A percentile compares a stretch with the other conserved stretches of the same genome.
Evolutionary conservation across 2,888 invertebrate genomes (phyloP).

Genomic region (Xylota segnis): DNA sequence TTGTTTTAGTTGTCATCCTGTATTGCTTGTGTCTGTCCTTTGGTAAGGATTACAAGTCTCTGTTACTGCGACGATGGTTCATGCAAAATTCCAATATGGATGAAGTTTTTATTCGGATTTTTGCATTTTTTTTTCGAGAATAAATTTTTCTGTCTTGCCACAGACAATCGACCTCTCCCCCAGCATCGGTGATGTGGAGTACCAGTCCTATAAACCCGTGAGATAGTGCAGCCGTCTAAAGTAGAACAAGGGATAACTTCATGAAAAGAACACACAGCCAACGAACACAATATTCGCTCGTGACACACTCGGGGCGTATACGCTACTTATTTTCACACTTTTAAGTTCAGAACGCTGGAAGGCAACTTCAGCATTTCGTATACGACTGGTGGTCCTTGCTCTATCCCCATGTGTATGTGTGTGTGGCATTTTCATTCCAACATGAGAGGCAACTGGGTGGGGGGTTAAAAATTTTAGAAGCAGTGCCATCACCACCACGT

Average conservation of each 20-base stretch:
- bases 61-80: conserved; percentile 49
- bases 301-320: conserved; percentile 73
- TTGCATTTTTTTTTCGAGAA: conserved; percentile 11
- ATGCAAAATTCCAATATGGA: conserved; percentile 72
- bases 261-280: conserved; percentile 59
- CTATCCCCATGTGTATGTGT: too few relatives aligned
- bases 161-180: conserved; percentile 51
- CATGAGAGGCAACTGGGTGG: neutral
- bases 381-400: neutral
- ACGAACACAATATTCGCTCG: conserved; percentile 62
- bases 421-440: neutral
- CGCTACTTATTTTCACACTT: conserved; percentile 73
- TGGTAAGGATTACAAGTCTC: conserved; percentile 62
- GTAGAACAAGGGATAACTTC: conserved; percentile 58
- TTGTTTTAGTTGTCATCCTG: conserved; percentile 54
- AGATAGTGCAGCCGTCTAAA: conserved; percentile 35
- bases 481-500: conserved; percentile 9
- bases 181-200: neutral
- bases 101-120: conserved; percentile 52
- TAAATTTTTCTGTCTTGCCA: conserved; percentile 52
- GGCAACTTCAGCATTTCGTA: conserved; percentile 44
- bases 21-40: conserved; percentile 53
- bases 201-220: conserved; percentile 26
- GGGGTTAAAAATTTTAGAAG: conserved; percentile 5
- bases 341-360: conserved; percentile 60